Conservation (phyloP, 2,113 vertebrate genomes). For the Cynocephalus volans region DNA sequence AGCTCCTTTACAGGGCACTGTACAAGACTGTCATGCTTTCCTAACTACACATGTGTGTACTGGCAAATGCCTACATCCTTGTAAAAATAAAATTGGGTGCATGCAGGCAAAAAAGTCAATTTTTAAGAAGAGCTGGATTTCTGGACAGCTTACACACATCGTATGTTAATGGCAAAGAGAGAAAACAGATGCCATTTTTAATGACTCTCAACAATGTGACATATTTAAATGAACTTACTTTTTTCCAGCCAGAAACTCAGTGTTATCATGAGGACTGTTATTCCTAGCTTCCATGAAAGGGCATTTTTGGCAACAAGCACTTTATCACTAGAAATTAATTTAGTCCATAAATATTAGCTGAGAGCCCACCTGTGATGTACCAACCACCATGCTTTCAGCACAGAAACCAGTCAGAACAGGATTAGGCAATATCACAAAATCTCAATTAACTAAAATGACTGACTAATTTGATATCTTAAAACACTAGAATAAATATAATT, state of each 20-base stretch:
- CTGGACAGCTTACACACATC: neutral
- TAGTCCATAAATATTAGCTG: neutral
- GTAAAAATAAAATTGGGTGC: neutral
- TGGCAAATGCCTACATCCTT: neutral
- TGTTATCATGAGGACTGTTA: neutral
- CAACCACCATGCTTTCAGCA: neutral
- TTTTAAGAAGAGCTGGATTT: neutral
- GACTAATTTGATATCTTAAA: conserved; percentile 24
- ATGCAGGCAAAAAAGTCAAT: neutral
- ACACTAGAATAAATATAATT: conserved; percentile 7
- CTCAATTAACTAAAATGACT: neutral
- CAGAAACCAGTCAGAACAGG: neutral
- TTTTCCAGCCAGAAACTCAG: neutral
- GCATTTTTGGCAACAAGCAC: neutral
- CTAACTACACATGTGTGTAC: neutral
- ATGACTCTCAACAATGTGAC: neutral
- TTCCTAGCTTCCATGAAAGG: neutral
- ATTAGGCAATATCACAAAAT: neutral
- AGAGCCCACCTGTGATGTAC: neutral
- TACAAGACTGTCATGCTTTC: neutral
- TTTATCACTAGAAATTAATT: neutral
- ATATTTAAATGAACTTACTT: neutral
- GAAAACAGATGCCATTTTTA: neutral
- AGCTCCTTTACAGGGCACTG: neutral
- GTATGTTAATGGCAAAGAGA: conserved; percentile 11